Percentiles rank a stretch among this genome's conserved stretches.
Conservation (phyloP, 2,797 vertebrate species). For the Lophius americanus region DNA sequence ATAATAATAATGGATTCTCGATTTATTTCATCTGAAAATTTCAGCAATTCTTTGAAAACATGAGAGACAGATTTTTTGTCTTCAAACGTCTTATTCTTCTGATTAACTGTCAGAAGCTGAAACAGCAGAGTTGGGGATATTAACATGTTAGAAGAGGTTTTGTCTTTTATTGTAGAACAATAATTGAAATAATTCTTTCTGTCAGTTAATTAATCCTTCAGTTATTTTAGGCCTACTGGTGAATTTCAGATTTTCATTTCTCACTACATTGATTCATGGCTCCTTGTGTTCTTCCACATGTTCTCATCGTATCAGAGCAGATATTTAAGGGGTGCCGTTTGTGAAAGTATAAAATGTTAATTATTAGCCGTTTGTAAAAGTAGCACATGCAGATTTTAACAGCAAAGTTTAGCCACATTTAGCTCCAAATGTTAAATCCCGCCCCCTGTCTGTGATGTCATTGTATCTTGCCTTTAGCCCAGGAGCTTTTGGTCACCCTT, state of each 20-base stretch:
- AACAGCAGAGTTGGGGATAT: neutral
- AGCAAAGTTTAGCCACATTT: too few relatives aligned
- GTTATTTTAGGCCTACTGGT: neutral
- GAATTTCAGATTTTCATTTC: constrained; percentile 16
- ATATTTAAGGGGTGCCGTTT: neutral
- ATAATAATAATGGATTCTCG: neutral
- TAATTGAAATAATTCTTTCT: constrained; percentile 1
- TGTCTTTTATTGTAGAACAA: neutral
- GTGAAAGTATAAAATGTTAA: too few relatives aligned
- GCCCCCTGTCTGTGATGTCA: too few relatives aligned
- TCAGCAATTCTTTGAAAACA: neutral
- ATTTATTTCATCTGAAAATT: neutral
- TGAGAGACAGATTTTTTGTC: neutral
- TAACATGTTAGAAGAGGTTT: neutral
- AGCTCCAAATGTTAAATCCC: too few relatives aligned
- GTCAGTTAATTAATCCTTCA: neutral
- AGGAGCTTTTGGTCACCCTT: too few relatives aligned
- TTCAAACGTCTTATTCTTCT: neutral
- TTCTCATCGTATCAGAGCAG: constrained; percentile 60
- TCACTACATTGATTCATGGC: neutral
- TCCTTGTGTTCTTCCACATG: constrained; percentile 34
- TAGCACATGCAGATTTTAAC: too few relatives aligned
- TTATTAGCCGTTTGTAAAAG: too few relatives aligned
- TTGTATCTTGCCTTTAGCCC: too few relatives aligned
- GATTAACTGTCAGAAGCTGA: neutral